Conservation (phyloP, 2,113 vertebrate species). For the Crypturellus undulatus region DNA sequence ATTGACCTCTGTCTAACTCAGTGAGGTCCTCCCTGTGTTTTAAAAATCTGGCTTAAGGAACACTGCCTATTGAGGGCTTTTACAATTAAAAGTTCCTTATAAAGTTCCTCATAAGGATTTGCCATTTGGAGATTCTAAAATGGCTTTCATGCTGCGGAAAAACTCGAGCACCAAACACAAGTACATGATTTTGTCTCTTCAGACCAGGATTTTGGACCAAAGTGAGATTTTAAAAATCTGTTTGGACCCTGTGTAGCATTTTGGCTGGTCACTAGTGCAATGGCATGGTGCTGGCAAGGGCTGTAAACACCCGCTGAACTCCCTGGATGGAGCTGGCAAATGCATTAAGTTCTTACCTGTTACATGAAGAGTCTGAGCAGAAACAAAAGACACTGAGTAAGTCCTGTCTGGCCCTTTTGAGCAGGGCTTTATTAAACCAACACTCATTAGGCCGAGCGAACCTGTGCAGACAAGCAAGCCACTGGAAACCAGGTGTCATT, state of each 20-base stretch:
- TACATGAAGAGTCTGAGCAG: rapidly evolving
- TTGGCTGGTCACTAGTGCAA: not conserved
- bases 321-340: not conserved
- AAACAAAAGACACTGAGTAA: not conserved
- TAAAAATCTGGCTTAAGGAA: slow-evolving; percentile 17
- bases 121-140: slow-evolving; percentile 1
- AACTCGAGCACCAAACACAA: not conserved
- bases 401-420: not conserved
- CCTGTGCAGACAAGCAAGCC: not conserved
- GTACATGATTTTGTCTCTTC: not conserved
- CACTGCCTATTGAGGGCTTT: slow-evolving; percentile 13
- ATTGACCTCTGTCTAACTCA: slow-evolving; percentile 1
- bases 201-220: not conserved
- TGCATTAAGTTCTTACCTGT: not conserved
- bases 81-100: not conserved
- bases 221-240: not conserved
- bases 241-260: not conserved
- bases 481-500: rapidly evolving
- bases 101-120: not conserved
- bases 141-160: not conserved
- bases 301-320: no score
- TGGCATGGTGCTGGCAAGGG: rapidly evolving
- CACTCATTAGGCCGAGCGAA: not conserved
- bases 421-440: not conserved
- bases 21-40: not conserved